Percentiles rank a stretch among this genome's conserved stretches.
Conservation (phyloP, 1,140 invertebrate genomes). For the Macrobrachium rosenbergii region DNA sequence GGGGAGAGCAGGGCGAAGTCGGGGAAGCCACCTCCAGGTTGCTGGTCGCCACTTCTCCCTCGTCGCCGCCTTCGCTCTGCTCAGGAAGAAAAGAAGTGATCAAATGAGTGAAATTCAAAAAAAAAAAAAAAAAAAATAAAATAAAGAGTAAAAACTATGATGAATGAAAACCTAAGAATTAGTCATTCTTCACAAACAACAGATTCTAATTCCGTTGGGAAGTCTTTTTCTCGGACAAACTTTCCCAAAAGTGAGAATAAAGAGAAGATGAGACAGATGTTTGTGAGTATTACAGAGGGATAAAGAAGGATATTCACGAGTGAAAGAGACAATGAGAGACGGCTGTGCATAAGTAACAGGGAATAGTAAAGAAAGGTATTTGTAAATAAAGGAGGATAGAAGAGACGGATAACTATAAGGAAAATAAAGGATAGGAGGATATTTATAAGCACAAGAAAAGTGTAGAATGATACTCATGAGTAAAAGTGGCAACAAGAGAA, state of each 20-base stretch:
- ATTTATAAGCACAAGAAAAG: too few species aligned
- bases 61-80: slow-evolving; percentile 18
- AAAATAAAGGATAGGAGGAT: too few species aligned
- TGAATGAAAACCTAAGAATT: too few species aligned
- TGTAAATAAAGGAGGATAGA: too few species aligned
- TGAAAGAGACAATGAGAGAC: not conserved
- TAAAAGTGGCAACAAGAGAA: too few species aligned
- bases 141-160: not conserved
- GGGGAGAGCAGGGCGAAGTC: slow-evolving; percentile 1
- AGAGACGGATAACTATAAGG: too few species aligned
- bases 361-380: too few species aligned
- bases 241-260: slow-evolving; percentile 73
- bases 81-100: not conserved
- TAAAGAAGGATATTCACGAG: too few species aligned
- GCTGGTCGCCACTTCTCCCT: not conserved
- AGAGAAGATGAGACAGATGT: not conserved
- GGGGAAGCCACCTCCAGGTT: slow-evolving; percentile 36
- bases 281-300: not conserved
- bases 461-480: too few species aligned
- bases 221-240: slow-evolving; percentile 95
- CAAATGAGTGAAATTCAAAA: not conserved
- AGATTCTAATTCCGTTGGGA: slow-evolving; percentile 96
- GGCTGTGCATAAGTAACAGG: too few species aligned
- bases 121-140: slow-evolving; percentile 2
- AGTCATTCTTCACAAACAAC: slow-evolving; percentile 84